Base-by-base conservation (phyloP, 92 coral and sea anemone species). In the Epizoanthus ramosus region DNA sequence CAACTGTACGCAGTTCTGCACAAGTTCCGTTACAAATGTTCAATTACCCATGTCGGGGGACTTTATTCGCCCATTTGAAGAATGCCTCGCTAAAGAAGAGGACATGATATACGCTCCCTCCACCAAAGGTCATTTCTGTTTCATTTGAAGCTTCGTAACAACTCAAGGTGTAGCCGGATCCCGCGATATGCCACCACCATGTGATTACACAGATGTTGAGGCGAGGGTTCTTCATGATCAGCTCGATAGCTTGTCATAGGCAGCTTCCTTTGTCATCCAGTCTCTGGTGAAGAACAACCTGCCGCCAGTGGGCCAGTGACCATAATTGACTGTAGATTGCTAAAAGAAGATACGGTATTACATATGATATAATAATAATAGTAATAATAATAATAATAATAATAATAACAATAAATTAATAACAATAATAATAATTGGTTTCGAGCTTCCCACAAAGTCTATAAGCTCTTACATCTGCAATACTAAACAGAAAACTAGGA, bases 201-300 rank as follows among this genome's bases (percentile, higher is more conserved):
- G 61, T 64, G 56, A 84, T 84, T 35, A 63, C 63, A 69, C 87
- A 84, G 59, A 74, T 61, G 83, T 71, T 56, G 52, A 13, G 70
- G 19, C 74, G 6, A 5, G 87, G 83, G 21, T 84, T 43, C 22
- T 61, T 10, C 87, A 84, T 59, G 61, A 84, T 74, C 23, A 35
- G 31, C 74, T 84, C 73, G 6, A 61, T 84, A 16, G 73, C 87
- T 47, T 64, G 50, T 84, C 83, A 57, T 61, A 84, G n/a, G 87
- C 87, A 19, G 41, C 87, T 63, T 60, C 22, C 1, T 59, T 66
- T 25, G 15, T 43, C 66, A 84, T 28, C 64, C 33, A 74, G 21
- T 84, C 47, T 39, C 43, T 13, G 17, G 21, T 63, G 23, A n/a
- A 21, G 25, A 1, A 2, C 4, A 25, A 24, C 16, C 22, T 73